Conservation (phyloP, 2,797 vertebrate genomes). For the Darevskia nairensis region DNA sequence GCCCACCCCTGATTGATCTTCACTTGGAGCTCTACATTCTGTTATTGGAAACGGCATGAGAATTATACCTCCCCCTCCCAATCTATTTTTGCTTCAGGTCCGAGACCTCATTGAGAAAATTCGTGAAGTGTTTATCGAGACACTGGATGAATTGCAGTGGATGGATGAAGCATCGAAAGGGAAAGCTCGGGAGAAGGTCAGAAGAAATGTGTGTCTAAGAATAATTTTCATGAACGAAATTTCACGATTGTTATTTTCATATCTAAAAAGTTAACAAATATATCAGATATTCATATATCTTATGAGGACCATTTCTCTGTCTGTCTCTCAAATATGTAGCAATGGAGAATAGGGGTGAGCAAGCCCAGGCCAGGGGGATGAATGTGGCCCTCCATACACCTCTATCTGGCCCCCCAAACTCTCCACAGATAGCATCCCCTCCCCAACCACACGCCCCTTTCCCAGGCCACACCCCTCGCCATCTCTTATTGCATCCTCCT, state of each 20-base stretch:
- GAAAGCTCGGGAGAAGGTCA: slow-evolving; percentile 92
- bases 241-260: not conserved
- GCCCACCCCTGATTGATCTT: not conserved
- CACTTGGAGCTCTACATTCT: not conserved
- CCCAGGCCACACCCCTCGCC: too few relatives aligned
- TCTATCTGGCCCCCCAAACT: too few relatives aligned
- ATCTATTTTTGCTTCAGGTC: slow-evolving; percentile 79
- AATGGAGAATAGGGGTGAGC: too few relatives aligned
- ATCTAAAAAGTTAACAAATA: not conserved
- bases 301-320: too few relatives aligned
- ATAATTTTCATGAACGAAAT: not conserved
- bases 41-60: not conserved
- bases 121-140: slow-evolving; percentile 91
- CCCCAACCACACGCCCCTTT: too few relatives aligned
- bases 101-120: slow-evolving; percentile 91
- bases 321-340: too few relatives aligned
- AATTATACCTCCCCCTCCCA: not conserved
- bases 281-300: too few relatives aligned
- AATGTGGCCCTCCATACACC: too few relatives aligned
- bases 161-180: slow-evolving; percentile 93
- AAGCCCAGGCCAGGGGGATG: too few relatives aligned
- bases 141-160: slow-evolving; percentile 93
- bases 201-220: slow-evolving; percentile 4
- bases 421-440: too few relatives aligned
- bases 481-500: too few relatives aligned